A percentile compares a stretch with the other conserved stretches of the same genome.
phyloP scores from a whole-genome alignment of 2,888 invertebrate species.

The Axea sp. region DNA sequence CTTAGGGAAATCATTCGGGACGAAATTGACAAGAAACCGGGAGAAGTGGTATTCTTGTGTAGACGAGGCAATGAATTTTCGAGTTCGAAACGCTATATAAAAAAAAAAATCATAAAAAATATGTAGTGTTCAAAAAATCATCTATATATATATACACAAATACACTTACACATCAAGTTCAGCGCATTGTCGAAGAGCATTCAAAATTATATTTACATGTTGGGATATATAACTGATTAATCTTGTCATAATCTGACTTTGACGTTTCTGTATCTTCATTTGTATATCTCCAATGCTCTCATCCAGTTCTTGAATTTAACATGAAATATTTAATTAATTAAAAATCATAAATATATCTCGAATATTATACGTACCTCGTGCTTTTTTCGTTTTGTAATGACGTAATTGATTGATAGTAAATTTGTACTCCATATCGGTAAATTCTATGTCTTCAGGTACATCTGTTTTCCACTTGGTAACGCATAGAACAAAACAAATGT shows the following conservation, averaged over 20 bases:
- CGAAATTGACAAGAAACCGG: too few relatives aligned
- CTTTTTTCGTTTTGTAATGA: slow-evolving; percentile 86
- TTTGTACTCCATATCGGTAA: slow-evolving; percentile 87
- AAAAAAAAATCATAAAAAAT: too few relatives aligned
- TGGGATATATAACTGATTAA: slow-evolving; percentile 84
- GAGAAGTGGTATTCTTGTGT: too few relatives aligned
- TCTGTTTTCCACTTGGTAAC: slow-evolving; percentile 84
- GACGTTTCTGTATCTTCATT: slow-evolving; percentile 88
- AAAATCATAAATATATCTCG: not conserved
- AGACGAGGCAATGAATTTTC: too few relatives aligned
- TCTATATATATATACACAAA: too few relatives aligned
- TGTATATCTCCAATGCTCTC: slow-evolving; percentile 88
- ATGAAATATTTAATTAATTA: slow-evolving; percentile 8
- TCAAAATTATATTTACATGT: slow-evolving; percentile 81
- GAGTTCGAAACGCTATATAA: too few relatives aligned
- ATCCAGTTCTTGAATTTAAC: slow-evolving; percentile 84
- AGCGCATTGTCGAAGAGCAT: slow-evolving; percentile 83
- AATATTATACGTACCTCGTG: slow-evolving; percentile 80
- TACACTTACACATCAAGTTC: slow-evolving; percentile 85
- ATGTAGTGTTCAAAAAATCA: too few relatives aligned
- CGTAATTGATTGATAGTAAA: slow-evolving; percentile 84
- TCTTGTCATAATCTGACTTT: slow-evolving; percentile 87
- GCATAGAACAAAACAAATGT: slow-evolving; percentile 89
- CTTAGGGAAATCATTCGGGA: too few relatives aligned
- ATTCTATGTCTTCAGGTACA: slow-evolving; percentile 80